phyloP scores from a whole-genome alignment of 1,140 invertebrate genomes.

The Steinernema feltiae region DNA sequence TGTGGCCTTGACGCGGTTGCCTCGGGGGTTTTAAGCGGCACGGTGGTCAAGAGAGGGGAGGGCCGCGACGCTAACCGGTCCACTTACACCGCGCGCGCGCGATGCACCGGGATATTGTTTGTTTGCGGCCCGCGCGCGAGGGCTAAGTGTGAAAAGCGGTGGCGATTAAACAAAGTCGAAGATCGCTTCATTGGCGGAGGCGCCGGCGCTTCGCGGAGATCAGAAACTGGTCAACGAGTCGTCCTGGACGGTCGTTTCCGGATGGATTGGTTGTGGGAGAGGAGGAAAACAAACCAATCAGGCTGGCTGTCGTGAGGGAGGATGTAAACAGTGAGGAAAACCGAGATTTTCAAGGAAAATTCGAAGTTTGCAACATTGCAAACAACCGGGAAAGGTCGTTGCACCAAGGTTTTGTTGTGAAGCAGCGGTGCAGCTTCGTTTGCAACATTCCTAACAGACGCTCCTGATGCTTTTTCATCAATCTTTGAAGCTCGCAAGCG shows the following conservation, averaged over 20 bases:
- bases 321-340: no score
- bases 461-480: no score
- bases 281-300: no score
- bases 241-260: not conserved
- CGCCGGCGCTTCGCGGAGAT: not conserved
- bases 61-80: not conserved
- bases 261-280: not conserved
- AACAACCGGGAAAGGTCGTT: no score
- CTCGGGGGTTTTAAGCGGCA: not conserved
- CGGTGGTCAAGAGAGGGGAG: not conserved
- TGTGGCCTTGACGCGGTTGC: not conserved
- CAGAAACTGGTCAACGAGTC: not conserved
- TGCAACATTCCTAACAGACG: no score
- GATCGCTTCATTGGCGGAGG: not conserved
- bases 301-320: no score
- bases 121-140: not conserved
- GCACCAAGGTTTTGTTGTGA: no score
- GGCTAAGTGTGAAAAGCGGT: not conserved
- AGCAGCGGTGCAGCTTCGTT: no score
- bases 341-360: no score
- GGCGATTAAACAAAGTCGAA: not conserved
- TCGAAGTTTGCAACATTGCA: no score
- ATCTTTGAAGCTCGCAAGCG: no score
- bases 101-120: conserved; percentile 13
- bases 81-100: not conserved